Conservation (phyloP, 2,888 invertebrate species). For the Noctua fimbriata region DNA sequence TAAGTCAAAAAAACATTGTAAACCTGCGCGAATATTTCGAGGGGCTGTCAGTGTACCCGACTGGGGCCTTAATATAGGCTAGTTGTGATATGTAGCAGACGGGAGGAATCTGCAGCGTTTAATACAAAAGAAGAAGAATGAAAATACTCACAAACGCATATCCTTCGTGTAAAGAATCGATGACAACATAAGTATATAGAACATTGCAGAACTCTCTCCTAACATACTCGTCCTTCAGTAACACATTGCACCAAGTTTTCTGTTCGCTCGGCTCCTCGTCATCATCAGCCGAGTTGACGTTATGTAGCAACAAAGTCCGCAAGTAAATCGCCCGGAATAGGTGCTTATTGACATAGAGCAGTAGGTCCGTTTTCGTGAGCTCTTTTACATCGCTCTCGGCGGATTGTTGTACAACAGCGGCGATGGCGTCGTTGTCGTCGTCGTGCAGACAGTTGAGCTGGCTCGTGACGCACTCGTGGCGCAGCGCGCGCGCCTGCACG, state of each 20-base stretch:
- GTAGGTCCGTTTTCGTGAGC: constrained; percentile 66
- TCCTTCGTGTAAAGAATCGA: constrained; percentile 74
- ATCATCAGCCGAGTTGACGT: constrained; percentile 38
- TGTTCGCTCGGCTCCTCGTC: constrained; percentile 58
- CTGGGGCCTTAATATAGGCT: no score
- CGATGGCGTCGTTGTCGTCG: constrained; percentile 69
- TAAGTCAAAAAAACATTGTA: no score
- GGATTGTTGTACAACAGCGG: constrained; percentile 61
- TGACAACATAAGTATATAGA: constrained; percentile 72
- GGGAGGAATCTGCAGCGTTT: background rate
- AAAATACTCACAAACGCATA: constrained; percentile 81
- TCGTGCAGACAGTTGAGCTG: constrained; percentile 76
- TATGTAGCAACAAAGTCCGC: constrained; percentile 66
- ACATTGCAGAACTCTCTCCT: constrained; percentile 65
- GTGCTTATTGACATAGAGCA: constrained; percentile 62
- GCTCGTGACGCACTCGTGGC: constrained; percentile 71
- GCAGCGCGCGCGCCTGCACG: constrained; percentile 68
- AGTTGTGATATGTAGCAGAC: background rate
- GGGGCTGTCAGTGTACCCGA: no score
- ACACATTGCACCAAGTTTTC: constrained; percentile 62
- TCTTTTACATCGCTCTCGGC: constrained; percentile 54
- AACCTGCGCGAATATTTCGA: no score
- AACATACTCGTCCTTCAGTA: constrained; percentile 68
- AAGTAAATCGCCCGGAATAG: constrained; percentile 75
- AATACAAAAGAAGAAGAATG: background rate